phyloP scores from a whole-genome alignment of 2,888 invertebrate genomes.

The Hemicrepidius hirtus region DNA sequence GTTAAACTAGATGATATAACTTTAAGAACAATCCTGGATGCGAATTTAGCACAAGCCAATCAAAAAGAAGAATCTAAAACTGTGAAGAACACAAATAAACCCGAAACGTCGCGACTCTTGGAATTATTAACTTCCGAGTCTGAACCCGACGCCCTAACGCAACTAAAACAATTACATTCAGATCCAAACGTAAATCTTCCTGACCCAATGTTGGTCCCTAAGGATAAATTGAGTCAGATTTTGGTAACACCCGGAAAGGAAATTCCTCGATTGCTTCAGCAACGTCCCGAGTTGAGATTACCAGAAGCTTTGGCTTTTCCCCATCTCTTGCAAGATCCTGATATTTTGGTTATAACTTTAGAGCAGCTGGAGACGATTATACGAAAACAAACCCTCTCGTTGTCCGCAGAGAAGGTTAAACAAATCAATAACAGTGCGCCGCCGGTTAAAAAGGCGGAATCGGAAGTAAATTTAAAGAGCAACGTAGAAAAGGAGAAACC shows the following conservation, averaged over 20 bases:
- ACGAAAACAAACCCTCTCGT: slow-evolving; percentile 35
- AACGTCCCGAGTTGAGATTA: slow-evolving; percentile 82
- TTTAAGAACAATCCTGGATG: slow-evolving; percentile 74
- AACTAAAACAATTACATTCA: slow-evolving; percentile 80
- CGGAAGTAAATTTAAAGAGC: slow-evolving; percentile 18
- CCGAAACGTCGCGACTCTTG: slow-evolving; percentile 69
- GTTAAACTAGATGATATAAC: slow-evolving; percentile 72
- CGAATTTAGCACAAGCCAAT: slow-evolving; percentile 62
- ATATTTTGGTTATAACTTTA: slow-evolving; percentile 85
- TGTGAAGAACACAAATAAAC: slow-evolving; percentile 12
- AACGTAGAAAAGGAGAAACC: slow-evolving; percentile 18
- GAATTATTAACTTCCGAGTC: slow-evolving; percentile 72
- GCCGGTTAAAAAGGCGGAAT: slow-evolving; percentile 17
- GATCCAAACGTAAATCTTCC: slow-evolving; percentile 83
- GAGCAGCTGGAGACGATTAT: slow-evolving; percentile 81
- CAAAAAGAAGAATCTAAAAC: slow-evolving; percentile 57
- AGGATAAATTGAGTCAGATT: slow-evolving; percentile 82
- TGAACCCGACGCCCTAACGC: slow-evolving; percentile 80
- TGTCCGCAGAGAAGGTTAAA: slow-evolving; percentile 36
- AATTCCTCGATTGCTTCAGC: slow-evolving; percentile 83
- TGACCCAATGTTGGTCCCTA: slow-evolving; percentile 87
- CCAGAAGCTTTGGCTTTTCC: slow-evolving; percentile 85
- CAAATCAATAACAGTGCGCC: not conserved
- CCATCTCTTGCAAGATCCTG: slow-evolving; percentile 83
- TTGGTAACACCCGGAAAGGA: slow-evolving; percentile 83